Base-by-base conservation (phyloP, 1,140 invertebrate genomes). In the Anoplolepis gracilipes region DNA sequence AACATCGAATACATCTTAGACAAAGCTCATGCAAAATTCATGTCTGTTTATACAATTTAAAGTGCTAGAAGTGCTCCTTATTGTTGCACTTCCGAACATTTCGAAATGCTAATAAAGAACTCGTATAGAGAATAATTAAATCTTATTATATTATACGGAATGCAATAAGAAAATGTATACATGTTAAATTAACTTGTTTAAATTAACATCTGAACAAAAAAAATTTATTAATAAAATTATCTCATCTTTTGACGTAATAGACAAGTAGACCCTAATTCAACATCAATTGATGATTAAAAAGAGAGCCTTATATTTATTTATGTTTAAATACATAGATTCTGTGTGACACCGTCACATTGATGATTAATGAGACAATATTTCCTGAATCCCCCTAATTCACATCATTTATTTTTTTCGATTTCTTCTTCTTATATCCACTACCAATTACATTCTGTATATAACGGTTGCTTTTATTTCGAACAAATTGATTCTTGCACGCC, bases 391-490 rank as follows among this genome's bases (percentile, higher is more conserved):
- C 3, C 5, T 7, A n/a, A 49, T 62, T 28, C 19, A 49, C 0
- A 61, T 70, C 11, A 30, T 64, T 84, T 73, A 73, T 16, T 59
- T 64, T 65, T 11, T 33, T 62, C 22, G 22, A 25, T 49, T 22
- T 62, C 0, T n/a, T 2, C 11, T 36, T 30, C 16, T 36, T 30
- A n/a, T 53, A 84, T 49, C n/a, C 39, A 36, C 39, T 61, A 84
- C 30, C 42, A 84, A 84, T 84, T 84, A 76, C 22, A 10, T 3
- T 25, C 57, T 13, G 22, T 57, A 36, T 39, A n/a, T 61, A 84
- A 84, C 11, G n/a, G n/a, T 62, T 62, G 53, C 65, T 70, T 81
- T 70, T 81, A 70, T 70, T 70, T 81, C 25, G 49, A 72, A 81
- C 65, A 81, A 81, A 81, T 81, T 57, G 65, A 11, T 81, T 59